Base-by-base conservation (phyloP, 2,797 vertebrate species). In the Lutjanus campechanus region DNA sequence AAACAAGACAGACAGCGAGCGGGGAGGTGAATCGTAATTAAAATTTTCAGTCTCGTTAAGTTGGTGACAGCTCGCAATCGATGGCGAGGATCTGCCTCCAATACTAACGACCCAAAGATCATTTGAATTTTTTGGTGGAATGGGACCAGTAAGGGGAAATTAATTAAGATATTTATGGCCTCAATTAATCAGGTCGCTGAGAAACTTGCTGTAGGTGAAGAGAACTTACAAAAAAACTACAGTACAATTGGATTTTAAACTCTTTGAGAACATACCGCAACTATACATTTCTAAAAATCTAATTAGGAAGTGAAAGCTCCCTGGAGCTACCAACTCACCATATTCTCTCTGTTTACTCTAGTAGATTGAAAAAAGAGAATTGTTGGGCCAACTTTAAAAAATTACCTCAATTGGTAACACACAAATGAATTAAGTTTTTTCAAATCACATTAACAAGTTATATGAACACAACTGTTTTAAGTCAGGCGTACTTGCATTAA, bases 161-260 rank as follows among this genome's bases (percentile, higher is more conserved):
- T 89, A 90, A 95, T 95, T 92, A 93, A 93, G 89, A 93, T 93
- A 95, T 94, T 94, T 95, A 94, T 92, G 91, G 85, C 79, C 81
- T 81, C 88, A 92, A 92, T 95, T 94, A 94, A 95, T 95, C 93
- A 94, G 90, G 91, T 91, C 86, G 85, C 73, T 86, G 87, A 89
- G 88, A 92, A 86, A 83, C 66, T 85, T 62, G 75, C 81, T 87
- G 58, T 66, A 77, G 87, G 80, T 83, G 55, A 71, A 50, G 25
- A 73, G 20, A 75, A 74, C 56, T 63, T 78, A 44, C 9, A 73
- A 73, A 77, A 77, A 22, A 78, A 83, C n/a, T 44, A 60, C 69
- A 59, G 63, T 69, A 67, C 40, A 66, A 54, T n/a, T 44, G 53
- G 49, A 69, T 77, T 47, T 83, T 41, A 47, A 75, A 76, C 44